These are phyloP conservation scores for Hyperoplus lanceolatus DNA, from an alignment of 2,797 vertebrate species.

Conservation along the genomic window DNA sequence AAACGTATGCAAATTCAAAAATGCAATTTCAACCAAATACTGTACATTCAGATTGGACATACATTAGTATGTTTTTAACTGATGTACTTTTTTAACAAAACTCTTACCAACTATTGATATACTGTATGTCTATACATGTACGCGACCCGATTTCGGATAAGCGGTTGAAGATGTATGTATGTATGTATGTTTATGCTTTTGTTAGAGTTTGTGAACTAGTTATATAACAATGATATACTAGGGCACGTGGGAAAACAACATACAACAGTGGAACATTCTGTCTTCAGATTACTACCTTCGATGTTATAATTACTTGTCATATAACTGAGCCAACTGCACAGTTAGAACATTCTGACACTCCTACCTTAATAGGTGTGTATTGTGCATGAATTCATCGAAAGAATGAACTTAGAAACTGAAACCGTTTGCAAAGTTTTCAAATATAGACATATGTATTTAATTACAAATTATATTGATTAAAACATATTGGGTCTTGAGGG, in stretches of 20 bases:
- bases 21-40: neutral
- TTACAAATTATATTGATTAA: too few species aligned
- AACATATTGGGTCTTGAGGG: too few species aligned
- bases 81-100: neutral
- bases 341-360: neutral
- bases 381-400: too few species aligned
- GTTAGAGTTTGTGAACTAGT: neutral
- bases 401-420: too few species aligned
- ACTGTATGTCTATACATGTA: too few species aligned
- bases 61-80: neutral
- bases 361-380: too few species aligned
- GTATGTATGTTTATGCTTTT: neutral
- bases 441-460: too few species aligned
- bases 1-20: neutral
- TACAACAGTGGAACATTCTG: neutral
- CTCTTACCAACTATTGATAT: neutral
- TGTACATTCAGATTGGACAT: too few species aligned
- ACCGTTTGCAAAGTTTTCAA: too few species aligned
- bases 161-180: too few species aligned
- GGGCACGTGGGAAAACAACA: neutral
- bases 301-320: neutral
- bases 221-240: neutral
- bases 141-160: too few species aligned
- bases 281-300: neutral
- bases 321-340: neutral